Base-by-base conservation (phyloP, 2,888 invertebrate genomes). In the Arenicola marina region DNA sequence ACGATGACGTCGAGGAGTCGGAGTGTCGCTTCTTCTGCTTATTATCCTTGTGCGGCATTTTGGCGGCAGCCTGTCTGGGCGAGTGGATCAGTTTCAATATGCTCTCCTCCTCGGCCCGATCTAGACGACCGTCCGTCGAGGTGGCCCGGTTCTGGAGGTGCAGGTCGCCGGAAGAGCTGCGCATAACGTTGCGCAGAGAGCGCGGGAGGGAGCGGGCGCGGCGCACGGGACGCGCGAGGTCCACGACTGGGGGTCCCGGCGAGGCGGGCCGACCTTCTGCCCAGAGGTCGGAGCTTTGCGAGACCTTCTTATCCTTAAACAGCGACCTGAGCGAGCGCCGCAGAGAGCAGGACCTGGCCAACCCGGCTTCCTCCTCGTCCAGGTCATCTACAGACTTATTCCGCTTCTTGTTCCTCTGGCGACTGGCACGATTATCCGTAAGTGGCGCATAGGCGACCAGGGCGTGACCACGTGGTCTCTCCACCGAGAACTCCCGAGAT, bases 281-380 rank as follows among this genome's bases (percentile, higher is more conserved):
- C 67, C 67, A 67, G 31, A 67, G 51, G 28, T 59, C 63, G 2
- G 43, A 28, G 24, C 54, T 46, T 56, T 58, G 51, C 11, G 68
- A 63, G n/a, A n/a, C n/a, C 38, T 57, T 21, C 24, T 31, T 29
- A 4, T 57, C 58, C 31, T 46, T 53, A 46, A 68, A 66, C 56
- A 68, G 46, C 2, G 68, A 68, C 33, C 64, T 45, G 29, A 68
- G 59, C 11, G 68, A 68, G 28, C 60, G 43, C 15, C 66, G 57
- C 33, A 61, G 46, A 2, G 59, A 61, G 43, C 68, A 66, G 32
- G 59, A 64, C 48, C 63, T 58, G 24, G 44, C 44, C 46, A 57
- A 18, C 3, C 18, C n/a, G 44, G 24, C 11, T 24, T 59, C 62
- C n/a, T 60, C 60, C 18, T 3, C 7, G 26, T 60, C 60, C 0